phyloP scores from a whole-genome alignment of 1,140 invertebrate genomes.

The Camponotus pennsylvanicus region DNA sequence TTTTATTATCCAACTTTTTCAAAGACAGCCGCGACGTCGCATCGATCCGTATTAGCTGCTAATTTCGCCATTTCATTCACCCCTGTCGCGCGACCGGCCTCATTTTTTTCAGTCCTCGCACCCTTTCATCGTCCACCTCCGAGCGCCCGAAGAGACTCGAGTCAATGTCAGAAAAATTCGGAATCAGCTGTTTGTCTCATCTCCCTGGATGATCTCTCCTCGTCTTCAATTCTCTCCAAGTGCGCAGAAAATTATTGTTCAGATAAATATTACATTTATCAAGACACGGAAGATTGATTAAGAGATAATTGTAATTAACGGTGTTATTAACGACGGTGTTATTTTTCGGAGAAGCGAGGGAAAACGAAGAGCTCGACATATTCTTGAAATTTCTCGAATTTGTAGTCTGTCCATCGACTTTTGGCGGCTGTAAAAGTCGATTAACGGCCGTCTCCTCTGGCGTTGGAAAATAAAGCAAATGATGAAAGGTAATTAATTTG shows the following conservation, averaged over 20 bases:
- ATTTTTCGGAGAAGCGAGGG: not conserved
- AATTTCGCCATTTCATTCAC: slow-evolving; percentile 83
- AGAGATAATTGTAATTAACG: not conserved
- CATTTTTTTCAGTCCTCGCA: slow-evolving; percentile 81
- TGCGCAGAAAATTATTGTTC: not conserved
- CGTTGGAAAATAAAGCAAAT: slow-evolving; percentile 70
- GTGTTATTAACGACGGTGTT: not conserved
- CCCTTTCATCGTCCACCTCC: slow-evolving; percentile 52
- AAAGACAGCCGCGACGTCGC: slow-evolving; percentile 79
- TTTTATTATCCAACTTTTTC: slow-evolving; percentile 83
- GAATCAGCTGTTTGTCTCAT: not conserved
- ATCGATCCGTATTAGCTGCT: slow-evolving; percentile 85
- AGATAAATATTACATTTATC: not conserved
- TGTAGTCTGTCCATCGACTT: not conserved
- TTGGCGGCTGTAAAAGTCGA: not conserved
- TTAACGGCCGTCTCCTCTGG: not conserved
- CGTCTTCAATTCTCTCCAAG: not conserved
- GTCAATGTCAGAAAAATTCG: not conserved
- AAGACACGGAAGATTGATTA: not conserved
- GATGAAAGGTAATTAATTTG: slow-evolving; percentile 79
- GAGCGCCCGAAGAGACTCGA: not conserved
- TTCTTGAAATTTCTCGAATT: not conserved
- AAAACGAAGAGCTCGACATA: not conserved
- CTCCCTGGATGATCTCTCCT: not conserved
- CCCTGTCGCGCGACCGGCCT: slow-evolving; percentile 59